A percentile compares a stretch with the other conserved stretches of the same genome.
Conservation (phyloP, 64 coral and sea anemone genomes). For the Porites australiensis region DNA sequence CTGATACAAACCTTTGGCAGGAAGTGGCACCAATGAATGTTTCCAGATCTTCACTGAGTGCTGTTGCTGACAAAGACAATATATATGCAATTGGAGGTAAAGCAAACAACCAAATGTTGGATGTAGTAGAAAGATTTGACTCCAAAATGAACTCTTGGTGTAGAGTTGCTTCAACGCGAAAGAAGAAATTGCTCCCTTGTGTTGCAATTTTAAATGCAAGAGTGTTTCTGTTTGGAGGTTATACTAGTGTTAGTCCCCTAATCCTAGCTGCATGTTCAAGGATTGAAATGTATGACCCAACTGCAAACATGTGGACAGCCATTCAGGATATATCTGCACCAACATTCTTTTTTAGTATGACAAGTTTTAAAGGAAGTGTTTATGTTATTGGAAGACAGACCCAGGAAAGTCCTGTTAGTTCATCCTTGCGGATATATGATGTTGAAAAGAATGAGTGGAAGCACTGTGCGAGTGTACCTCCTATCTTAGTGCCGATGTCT, state of each 20-base stretch:
- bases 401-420: background rate
- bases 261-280: background rate
- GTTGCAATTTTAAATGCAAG: constrained; percentile 41
- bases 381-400: constrained; percentile 29
- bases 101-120: constrained; percentile 3
- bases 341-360: constrained; percentile 15
- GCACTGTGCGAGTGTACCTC: too few species aligned
- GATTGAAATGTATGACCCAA: constrained; percentile 62
- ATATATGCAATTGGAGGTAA: constrained; percentile 57
- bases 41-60: constrained; percentile 44
- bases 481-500: background rate
- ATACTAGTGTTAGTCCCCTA: background rate
- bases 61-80: constrained; percentile 59
- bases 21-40: constrained; percentile 33
- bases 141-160: constrained; percentile 30
- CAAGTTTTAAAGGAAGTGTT: constrained; percentile 45
- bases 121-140: constrained; percentile 51
- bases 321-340: constrained; percentile 10
- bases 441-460: background rate
- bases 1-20: constrained; percentile 58
- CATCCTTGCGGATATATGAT: background rate
- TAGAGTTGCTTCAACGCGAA: background rate
- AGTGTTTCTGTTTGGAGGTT: constrained; percentile 66
- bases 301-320: background rate
- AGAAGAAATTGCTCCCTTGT: constrained; percentile 28